Conservation (phyloP, 2,888 invertebrate genomes). For the Aproaerema taeniolella region DNA sequence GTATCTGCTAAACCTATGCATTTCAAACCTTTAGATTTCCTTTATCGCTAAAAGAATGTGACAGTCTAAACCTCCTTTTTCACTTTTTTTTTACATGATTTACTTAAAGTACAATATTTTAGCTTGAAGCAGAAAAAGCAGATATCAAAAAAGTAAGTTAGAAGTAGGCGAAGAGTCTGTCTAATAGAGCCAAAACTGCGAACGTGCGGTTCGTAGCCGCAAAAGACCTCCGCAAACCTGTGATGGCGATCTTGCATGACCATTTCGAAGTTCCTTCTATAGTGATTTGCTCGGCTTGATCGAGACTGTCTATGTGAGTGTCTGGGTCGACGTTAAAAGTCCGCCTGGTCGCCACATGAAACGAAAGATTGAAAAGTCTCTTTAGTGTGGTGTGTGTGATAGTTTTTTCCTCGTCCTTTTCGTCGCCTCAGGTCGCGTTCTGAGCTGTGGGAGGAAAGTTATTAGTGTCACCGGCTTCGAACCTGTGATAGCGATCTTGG, state of each 20-base stretch:
- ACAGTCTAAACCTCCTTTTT: too few species aligned
- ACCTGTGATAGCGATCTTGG: constrained; percentile 99
- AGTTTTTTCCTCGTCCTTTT: constrained; percentile 23
- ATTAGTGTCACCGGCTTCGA: constrained; percentile 75
- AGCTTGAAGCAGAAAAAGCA: too few species aligned
- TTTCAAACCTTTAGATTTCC: too few species aligned
- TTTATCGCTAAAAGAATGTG: too few species aligned
- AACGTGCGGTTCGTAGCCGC: constrained; percentile 74
- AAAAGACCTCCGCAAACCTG: constrained; percentile 87
- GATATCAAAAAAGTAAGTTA: constrained; percentile 60
- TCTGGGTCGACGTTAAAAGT: constrained; percentile 98
- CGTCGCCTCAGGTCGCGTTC: constrained; percentile 17
- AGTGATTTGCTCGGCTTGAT: constrained; percentile 98
- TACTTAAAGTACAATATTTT: too few species aligned
- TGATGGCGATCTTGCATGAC: constrained; percentile 99
- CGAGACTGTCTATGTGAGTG: constrained; percentile 98
- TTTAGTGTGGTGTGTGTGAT: constrained; percentile 60
- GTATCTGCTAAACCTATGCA: too few species aligned
- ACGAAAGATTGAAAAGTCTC: constrained; percentile 64
- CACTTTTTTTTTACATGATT: too few species aligned
- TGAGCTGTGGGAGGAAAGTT: constrained; percentile 20
- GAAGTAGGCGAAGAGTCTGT: constrained; percentile 68
- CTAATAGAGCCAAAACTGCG: constrained; percentile 75
- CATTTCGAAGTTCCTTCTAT: constrained; percentile 99
- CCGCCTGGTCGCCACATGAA: constrained; percentile 85